These are phyloP conservation scores for Nymphicus hollandicus DNA, from an alignment of 2,113 vertebrate species.

Conservation along the genomic window DNA sequence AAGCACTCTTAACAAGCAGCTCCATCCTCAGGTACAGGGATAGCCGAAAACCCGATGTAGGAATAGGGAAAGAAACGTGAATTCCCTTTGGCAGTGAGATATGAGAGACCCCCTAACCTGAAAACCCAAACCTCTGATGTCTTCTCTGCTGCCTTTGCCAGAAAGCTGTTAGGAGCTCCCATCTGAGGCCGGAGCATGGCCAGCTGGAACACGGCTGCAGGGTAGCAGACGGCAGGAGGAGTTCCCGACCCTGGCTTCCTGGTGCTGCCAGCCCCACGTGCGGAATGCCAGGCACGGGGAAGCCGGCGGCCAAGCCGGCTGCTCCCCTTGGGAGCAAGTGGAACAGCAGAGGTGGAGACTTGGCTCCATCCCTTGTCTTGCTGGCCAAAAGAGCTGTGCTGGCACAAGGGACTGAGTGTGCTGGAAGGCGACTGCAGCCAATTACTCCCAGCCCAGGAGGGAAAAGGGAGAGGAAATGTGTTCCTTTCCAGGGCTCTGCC, in stretches of 20 bases:
- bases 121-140: neutral
- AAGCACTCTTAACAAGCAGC: neutral
- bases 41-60: neutral
- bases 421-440: neutral
- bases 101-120: neutral
- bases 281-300: neutral
- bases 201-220: neutral
- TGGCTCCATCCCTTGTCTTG: neutral
- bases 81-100: neutral
- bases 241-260: neutral
- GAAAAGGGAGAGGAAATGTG: neutral
- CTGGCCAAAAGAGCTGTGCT: conserved; percentile 9
- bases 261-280: neutral
- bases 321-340: neutral
- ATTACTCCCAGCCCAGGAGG: neutral
- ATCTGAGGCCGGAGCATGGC: neutral
- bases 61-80: neutral
- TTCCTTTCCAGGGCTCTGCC: neutral
- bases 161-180: neutral
- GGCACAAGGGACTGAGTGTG: neutral
- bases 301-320: neutral
- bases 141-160: neutral
- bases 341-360: conserved; percentile 1
- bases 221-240: neutral
- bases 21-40: neutral